These are phyloP conservation scores for Sclerurus mexicanus DNA, from an alignment of 2,113 vertebrate species.

Conservation along the genomic window DNA sequence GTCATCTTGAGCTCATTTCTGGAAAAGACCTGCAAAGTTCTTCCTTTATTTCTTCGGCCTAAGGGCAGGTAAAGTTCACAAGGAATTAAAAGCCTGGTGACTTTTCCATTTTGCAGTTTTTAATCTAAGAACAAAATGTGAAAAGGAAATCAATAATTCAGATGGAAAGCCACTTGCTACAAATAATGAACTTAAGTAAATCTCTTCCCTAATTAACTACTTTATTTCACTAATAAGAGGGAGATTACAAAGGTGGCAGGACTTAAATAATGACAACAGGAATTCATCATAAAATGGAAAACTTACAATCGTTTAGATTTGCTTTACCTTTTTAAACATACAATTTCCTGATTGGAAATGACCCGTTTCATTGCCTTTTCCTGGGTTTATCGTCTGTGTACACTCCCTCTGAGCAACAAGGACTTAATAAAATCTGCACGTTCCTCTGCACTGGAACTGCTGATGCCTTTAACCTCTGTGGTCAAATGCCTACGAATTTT, in stretches of 20 bases:
- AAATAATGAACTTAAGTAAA: slow-evolving; percentile 39
- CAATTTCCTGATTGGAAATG: slow-evolving; percentile 37
- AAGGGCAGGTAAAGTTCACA: not conserved
- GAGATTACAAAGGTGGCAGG: not conserved
- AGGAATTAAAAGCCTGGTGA: not conserved
- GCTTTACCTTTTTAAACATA: not conserved
- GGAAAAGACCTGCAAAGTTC: not conserved
- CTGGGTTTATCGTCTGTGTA: not conserved
- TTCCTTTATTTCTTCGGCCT: not conserved
- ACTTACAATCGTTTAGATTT: not conserved
- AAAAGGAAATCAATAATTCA: slow-evolving; percentile 26
- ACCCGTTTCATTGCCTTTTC: slow-evolving; percentile 6
- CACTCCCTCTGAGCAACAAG: not conserved
- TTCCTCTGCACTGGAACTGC: not conserved
- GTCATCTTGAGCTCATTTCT: not conserved
- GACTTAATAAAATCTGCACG: not conserved
- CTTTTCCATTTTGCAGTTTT: not conserved
- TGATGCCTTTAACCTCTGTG: not conserved
- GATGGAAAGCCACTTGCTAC: not conserved
- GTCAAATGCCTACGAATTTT: not conserved
- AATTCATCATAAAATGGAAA: slow-evolving; percentile 9
- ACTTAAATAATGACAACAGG: not conserved
- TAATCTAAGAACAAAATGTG: not conserved
- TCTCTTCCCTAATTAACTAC: slow-evolving; percentile 14
- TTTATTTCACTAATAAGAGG: not conserved